Evolutionary conservation across 2,797 vertebrate genomes (phyloP), one percentile per base, ranked within the genome.

Genomic region (Thripadectes ignobilis): DNA sequence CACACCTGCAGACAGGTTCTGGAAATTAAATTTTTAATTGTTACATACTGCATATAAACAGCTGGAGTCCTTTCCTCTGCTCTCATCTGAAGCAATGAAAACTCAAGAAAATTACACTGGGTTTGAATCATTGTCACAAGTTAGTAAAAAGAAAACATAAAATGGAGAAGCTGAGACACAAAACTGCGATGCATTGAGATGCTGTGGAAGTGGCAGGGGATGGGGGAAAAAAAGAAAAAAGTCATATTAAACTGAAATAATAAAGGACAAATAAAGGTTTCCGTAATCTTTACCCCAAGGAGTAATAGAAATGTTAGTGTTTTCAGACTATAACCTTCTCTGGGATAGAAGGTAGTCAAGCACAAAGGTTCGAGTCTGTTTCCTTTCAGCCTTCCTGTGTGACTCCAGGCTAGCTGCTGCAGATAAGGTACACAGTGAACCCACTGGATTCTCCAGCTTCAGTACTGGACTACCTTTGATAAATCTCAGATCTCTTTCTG

Each of bases 1-100:
- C 82, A 96, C 92, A 96, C 94, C 88, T 97, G 95, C 94, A 93
- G 59, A 90, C 62, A 65, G 85, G 65, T 95, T 97, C 94, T 97
- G 91, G 89, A 97, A 98, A 97, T 96, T 95, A 96, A 97, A 95
- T 96, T 97, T 97, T 92, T 95, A 97, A 97, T 97, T 97, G 95
- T 92, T 97, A 61, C 89, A 72, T 96, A 96, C 58, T 94, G 88
- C 94, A 92, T 92, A 95, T 93, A 97, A 97, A 97, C 96, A 97
- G 96, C 95, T 97, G 94, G 96, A 97, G 86, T 96, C 54, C 91
- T 92, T 97, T 93, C 68, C 87, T 97, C 79, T 89, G 84, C 87
- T 96, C 72, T 94, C 55, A 32, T 97, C 75, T 93, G 82, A 96
- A 97, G 91, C 92, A 97, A 85, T 97, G 95, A 97, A 96, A 94